Conservation (phyloP, 2,797 vertebrate genomes). For the Microctenopoma stevenorrisi region DNA sequence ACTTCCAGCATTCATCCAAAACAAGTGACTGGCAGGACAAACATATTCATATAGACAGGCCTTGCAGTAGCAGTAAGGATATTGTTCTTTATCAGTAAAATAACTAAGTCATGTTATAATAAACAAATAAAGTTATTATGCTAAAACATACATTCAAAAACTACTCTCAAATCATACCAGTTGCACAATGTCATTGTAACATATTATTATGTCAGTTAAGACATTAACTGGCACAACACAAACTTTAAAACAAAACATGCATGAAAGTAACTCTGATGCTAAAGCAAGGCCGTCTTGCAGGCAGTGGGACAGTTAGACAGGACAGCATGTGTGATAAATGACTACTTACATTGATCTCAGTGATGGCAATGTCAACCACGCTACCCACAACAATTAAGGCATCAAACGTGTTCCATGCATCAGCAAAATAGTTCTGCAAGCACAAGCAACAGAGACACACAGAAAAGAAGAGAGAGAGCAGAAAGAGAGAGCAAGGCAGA, state of each 20-base stretch:
- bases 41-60: constrained; percentile 12
- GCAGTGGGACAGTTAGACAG: constrained; percentile 14
- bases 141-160: neutral
- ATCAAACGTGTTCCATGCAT: constrained; percentile 99
- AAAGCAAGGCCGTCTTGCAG: constrained; percentile 38
- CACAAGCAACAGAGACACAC: constrained; percentile 81
- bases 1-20: constrained; percentile 16
- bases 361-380: constrained; percentile 99
- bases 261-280: constrained; percentile 21
- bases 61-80: constrained; percentile 16
- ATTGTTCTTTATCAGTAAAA: no score
- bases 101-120: neutral
- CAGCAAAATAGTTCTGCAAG: constrained; percentile 99
- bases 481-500: constrained; percentile 51
- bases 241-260: neutral
- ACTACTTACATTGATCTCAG: constrained; percentile 97
- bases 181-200: neutral
- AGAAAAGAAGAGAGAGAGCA: constrained; percentile 47
- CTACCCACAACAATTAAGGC: constrained; percentile 99
- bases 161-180: neutral
- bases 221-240: no score
- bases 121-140: neutral
- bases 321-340: constrained; percentile 44
- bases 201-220: neutral
- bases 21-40: constrained; percentile 8